Percentiles rank a stretch among this genome's conserved stretches.
phyloP scores from a whole-genome alignment of 2,113 vertebrate genomes.

The pig (Sus scrofa) region DNA sequence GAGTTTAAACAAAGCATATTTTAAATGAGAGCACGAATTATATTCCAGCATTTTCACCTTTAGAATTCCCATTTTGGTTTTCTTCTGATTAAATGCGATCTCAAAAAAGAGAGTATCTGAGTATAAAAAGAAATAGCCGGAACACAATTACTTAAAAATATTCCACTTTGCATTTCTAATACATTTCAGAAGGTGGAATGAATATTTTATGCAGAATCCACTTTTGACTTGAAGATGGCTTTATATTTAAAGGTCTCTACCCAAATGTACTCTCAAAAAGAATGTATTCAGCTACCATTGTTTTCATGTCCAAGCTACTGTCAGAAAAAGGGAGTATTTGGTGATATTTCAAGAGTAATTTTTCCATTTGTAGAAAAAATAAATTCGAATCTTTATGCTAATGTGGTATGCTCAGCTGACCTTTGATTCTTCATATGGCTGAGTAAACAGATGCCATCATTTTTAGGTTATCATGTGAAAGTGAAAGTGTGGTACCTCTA shows the following conservation, averaged over 20 bases:
- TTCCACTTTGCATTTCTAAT: slow-evolving; percentile 76
- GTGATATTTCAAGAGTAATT: slow-evolving; percentile 25
- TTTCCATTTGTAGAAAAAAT: slow-evolving; percentile 64
- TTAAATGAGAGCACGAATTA: slow-evolving; percentile 47
- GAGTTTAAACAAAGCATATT: slow-evolving; percentile 29
- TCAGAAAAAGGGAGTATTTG: slow-evolving; percentile 9
- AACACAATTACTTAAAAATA: slow-evolving; percentile 68
- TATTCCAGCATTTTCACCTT: slow-evolving; percentile 4
- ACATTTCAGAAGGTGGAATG: slow-evolving; percentile 66
- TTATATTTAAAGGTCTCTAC: slow-evolving; percentile 72
- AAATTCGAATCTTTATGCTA: slow-evolving; percentile 59
- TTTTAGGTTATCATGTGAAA: slow-evolving; percentile 21
- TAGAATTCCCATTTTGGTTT: slow-evolving; percentile 54
- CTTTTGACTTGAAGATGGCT: slow-evolving; percentile 65
- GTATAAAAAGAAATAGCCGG: slow-evolving; percentile 61
- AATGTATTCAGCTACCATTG: slow-evolving; percentile 50
- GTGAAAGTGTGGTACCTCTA: neutral
- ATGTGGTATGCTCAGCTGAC: slow-evolving; percentile 54
- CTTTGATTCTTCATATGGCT: slow-evolving; percentile 24
- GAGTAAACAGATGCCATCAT: slow-evolving; percentile 22
- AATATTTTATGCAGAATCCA: slow-evolving; percentile 75
- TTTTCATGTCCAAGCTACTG: slow-evolving; percentile 62
- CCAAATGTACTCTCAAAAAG: slow-evolving; percentile 51
- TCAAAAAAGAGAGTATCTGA: slow-evolving; percentile 41
- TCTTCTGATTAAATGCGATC: slow-evolving; percentile 46